These are phyloP conservation scores for Pleuronectes platessa DNA, from an alignment of 2,113 vertebrate genomes.

Conservation along the genomic window DNA sequence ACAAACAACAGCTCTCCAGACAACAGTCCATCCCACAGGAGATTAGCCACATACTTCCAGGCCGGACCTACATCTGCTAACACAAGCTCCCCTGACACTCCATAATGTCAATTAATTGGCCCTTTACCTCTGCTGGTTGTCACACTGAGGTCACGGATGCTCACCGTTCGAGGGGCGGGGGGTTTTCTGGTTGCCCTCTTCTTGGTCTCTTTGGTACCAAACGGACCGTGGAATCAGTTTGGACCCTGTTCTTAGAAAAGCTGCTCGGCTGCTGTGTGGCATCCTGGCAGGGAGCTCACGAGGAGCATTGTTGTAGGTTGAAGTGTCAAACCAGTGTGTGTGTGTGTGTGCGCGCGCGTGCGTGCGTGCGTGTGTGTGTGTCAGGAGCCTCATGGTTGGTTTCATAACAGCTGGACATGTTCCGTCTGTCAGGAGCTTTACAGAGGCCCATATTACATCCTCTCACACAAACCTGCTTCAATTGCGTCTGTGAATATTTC, in stretches of 20 bases:
- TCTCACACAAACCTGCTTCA: not conserved
- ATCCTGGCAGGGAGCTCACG: constrained; percentile 20
- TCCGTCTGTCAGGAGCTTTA: constrained; percentile 31
- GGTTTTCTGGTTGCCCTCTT: constrained; percentile 16
- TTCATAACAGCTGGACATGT: constrained; percentile 55
- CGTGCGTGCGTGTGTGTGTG: constrained; percentile 14
- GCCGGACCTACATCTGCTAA: constrained; percentile 62
- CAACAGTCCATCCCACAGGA: too few species aligned
- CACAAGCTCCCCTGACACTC: constrained; percentile 4
- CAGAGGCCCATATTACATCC: constrained; percentile 16
- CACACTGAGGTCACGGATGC: constrained; percentile 44
- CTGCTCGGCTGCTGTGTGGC: constrained; percentile 39
- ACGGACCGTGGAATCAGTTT: constrained; percentile 68
- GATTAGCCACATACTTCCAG: too few species aligned
- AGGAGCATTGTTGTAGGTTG: constrained; percentile 27
- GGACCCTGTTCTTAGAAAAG: constrained; percentile 57
- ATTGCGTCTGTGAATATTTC: not conserved
- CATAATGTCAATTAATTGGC: constrained; percentile 11
- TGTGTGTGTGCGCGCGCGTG: constrained; percentile 11
- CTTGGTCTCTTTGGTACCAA: constrained; percentile 64
- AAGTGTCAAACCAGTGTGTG: constrained; percentile 19
- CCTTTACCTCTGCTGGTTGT: constrained; percentile 1
- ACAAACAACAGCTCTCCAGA: not conserved
- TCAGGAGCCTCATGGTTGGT: constrained; percentile 22
- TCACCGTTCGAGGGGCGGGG: constrained; percentile 24